Conservation (phyloP, 2,113 vertebrate genomes). For the Alouatta palliata region DNA sequence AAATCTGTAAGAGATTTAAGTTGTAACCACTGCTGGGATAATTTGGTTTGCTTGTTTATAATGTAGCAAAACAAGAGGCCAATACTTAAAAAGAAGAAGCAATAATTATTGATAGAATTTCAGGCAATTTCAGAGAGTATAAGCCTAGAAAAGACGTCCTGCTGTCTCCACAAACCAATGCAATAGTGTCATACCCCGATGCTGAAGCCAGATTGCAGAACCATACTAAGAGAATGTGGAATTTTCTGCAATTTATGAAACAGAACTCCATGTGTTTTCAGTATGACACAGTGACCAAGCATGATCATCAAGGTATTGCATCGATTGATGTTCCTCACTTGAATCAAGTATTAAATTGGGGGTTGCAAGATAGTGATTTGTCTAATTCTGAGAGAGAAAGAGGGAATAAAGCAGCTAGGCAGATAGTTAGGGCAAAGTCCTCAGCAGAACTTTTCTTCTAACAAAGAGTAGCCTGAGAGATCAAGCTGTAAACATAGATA, state of each 20-base stretch:
- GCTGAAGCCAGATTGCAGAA: neutral
- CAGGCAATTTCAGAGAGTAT: constrained; percentile 15
- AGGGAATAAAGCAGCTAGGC: no score
- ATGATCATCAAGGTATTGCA: neutral
- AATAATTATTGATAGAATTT: constrained; percentile 24
- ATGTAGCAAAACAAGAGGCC: neutral
- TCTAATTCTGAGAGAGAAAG: neutral
- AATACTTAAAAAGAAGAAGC: constrained; percentile 3
- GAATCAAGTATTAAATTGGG: constrained; percentile 1
- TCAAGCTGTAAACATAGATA: no score
- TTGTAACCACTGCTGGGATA: neutral
- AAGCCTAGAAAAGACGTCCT: neutral
- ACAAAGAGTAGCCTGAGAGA: no score
- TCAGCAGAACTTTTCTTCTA: no score
- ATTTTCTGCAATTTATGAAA: neutral
- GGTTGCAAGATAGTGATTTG: neutral
- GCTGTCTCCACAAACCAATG: neutral
- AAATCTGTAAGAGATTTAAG: constrained; percentile 16
- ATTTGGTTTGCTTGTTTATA: neutral
- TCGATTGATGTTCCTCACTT: neutral
- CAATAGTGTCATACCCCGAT: neutral
- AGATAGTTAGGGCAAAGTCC: no score
- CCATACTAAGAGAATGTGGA: neutral
- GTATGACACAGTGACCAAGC: neutral
- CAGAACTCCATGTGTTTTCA: neutral